A percentile compares a stretch with the other conserved stretches of the same genome.
These are phyloP conservation scores for Centropus unirufus DNA, from an alignment of 2,113 vertebrate genomes.

Conservation along the genomic window DNA sequence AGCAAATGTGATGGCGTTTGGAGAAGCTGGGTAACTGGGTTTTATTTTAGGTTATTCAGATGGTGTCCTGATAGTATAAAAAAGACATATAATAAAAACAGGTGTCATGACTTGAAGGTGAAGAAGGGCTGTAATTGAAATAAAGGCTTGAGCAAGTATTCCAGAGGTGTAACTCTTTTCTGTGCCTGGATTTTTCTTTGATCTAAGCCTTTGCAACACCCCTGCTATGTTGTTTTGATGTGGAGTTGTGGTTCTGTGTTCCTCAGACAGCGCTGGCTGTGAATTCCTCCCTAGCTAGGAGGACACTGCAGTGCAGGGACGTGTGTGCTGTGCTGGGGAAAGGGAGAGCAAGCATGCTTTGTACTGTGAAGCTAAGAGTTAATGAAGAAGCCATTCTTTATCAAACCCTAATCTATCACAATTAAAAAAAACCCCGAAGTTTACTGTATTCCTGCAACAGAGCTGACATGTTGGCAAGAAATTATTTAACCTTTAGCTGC, in stretches of 20 bases:
- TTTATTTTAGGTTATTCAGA: neutral
- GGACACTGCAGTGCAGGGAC: accelerated
- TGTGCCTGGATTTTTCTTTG: neutral
- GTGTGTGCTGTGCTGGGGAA: neutral
- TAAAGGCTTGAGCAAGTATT: neutral
- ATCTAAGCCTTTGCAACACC: neutral
- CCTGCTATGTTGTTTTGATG: neutral
- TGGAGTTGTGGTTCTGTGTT: neutral
- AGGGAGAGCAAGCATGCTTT: neutral
- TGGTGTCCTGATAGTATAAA: neutral
- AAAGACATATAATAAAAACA: neutral
- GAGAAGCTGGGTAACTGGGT: neutral
- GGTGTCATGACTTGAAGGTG: neutral
- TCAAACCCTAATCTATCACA: neutral
- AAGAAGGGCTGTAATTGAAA: neutral
- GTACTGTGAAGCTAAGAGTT: neutral
- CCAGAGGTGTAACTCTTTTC: neutral
- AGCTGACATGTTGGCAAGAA: neutral
- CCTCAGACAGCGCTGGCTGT: neutral
- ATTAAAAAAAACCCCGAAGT: neutral
- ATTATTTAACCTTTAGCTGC: constrained; percentile 56
- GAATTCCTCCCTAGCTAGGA: neutral
- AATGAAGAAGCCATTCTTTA: neutral
- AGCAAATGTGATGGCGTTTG: neutral
- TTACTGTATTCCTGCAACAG: neutral